A percentile compares a stretch with the other conserved stretches of the same genome.
Conservation (phyloP, 2,113 vertebrate species). For the Neodon shergylaensis region DNA sequence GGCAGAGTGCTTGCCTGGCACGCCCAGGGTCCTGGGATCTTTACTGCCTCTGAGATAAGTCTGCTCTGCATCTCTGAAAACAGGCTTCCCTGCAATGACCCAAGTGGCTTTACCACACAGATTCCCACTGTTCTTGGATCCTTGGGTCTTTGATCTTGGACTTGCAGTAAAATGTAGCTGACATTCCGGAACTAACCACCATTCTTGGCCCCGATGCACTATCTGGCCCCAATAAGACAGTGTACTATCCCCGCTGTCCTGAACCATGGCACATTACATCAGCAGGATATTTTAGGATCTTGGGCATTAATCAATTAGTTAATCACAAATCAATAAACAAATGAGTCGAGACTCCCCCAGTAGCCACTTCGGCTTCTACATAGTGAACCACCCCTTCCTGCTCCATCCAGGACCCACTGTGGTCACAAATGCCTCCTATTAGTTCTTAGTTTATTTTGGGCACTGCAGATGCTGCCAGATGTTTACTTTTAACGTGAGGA, state of each 20-base stretch:
- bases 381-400: neutral
- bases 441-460: constrained; percentile 71
- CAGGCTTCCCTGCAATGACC: neutral
- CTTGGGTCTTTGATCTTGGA: neutral
- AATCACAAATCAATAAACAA: constrained; percentile 45
- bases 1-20: neutral
- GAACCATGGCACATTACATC: neutral
- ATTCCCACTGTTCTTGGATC: neutral
- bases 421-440: constrained; percentile 68
- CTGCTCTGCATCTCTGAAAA: neutral
- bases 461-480: constrained; percentile 74
- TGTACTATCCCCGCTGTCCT: neutral
- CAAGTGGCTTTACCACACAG: neutral
- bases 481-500: constrained; percentile 75
- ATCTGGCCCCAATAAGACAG: neutral
- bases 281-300: neutral
- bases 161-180: neutral
- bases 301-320: neutral
- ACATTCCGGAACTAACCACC: neutral
- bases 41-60: neutral
- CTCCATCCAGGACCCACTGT: constrained; percentile 18
- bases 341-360: constrained; percentile 5
- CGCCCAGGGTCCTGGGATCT: neutral
- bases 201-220: neutral
- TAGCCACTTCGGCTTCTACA: constrained; percentile 37